Evolutionary conservation across 2,113 vertebrate species (phyloP), one percentile per base, ranked within the genome.

Genomic region (Eira barbara): DNA sequence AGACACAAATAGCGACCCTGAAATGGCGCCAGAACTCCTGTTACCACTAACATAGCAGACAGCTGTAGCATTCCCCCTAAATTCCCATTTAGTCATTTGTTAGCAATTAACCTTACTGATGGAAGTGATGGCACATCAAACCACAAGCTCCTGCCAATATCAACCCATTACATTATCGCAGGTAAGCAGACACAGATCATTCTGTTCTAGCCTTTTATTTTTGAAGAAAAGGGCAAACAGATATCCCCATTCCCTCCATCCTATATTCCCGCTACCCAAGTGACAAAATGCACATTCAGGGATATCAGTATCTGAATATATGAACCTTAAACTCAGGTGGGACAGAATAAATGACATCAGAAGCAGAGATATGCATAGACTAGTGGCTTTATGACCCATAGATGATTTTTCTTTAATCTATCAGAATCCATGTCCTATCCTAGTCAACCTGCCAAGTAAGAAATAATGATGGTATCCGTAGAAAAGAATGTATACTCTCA

Each of bases 1-100:
- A 99, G 98, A 97, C 92, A 97, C 99, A 98, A 99, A 99, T 71
- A 98, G 98, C 97, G 98, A 97, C 98, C 98, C 99, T 98, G 99
- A 98, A 98, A 97, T 92, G 99, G 99, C 98, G 98, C 99, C 99
- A 99, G 97, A 96, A 98, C 84, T 98, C 97, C 98, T 98, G 96
- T 98, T 95, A 97, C 98, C 94, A 95, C 98, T 94, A 97, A 93
- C 98, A 78, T 93, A 98, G 98, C 97, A 99, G 99, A 99, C 98
- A 98, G 98, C 95, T 97, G 95, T 69, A 98, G 96, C 97, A 94
- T 97, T 98, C 97, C 91, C 96, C 97, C 98, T 89, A 94, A 96
- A 76, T 97, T 98, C 97, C 98, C 98, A 57, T 95, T 83, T 74
- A 97, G 98, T 97, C 98, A 97, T 98, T 98, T 98, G 98, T 97